Base-by-base conservation (phyloP, 2,113 vertebrate species). In the Aphyosemion australe region DNA sequence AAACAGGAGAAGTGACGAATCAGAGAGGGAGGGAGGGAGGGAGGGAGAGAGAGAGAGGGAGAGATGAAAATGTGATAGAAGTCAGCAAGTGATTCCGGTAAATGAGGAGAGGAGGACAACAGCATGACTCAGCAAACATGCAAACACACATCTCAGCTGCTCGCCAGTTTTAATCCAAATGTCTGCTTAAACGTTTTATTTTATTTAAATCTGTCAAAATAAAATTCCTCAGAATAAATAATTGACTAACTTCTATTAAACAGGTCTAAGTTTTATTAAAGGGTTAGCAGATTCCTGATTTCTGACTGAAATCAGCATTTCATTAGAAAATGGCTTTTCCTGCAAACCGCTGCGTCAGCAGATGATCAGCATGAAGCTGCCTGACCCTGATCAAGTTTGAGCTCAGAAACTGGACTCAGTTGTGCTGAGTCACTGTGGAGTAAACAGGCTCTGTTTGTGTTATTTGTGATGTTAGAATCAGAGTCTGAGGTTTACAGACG, bases 61-160 rank as follows among this genome's bases (percentile, higher is more conserved):
- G 43, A 54, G 62, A 50, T 47, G 47, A 83, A 72, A 72, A 54
- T 13, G 50, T 51, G 59, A 49, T 46, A 41, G 62, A 61, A 66
- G 26, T 37, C 47, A 69, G 54, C 43, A 14, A 55, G 6, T 55
- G 50, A 42, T 74, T 83, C 81, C 50, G 47, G 69, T 68, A 64
- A n/a, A n/a, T n/a, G n/a, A 78, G 54, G 11, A 68, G 65, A 51
- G 32, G 1, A 39, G 69, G 18, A 64, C 46, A 72, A 76, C 55
- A 72, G 12, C 69, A 60, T 79, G 80, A 83, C 48, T 83, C 72
- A 76, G 73, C 73, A 83, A 37, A 56, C 47, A 16, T 14, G 20
- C 55, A 3, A 9, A 45, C 39, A 46, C 18, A 31, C 46, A 43
- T n/a, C n/a, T n/a, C n/a, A n/a, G n/a, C n/a, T n/a, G n/a, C n/a